Percentiles rank a stretch among this genome's conserved stretches.
Conservation (phyloP, 2,888 invertebrate species). For the Calameuta pallipes region DNA sequence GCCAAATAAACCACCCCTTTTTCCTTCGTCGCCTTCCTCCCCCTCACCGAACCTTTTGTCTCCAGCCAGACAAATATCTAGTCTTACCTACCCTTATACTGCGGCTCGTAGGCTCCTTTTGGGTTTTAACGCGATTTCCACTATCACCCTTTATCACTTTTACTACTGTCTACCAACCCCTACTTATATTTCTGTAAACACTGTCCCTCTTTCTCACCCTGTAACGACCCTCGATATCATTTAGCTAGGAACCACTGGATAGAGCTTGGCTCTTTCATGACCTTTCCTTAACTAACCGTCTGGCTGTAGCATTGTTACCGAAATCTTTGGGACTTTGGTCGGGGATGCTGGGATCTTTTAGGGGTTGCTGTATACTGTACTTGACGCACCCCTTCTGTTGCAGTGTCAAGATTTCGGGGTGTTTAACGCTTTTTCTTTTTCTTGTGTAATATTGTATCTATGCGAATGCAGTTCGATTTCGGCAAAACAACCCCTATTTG, state of each 20-base stretch:
- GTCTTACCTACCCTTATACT: conserved; percentile 28
- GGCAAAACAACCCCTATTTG: too few species aligned
- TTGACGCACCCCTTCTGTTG: too few species aligned
- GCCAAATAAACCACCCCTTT: conserved; percentile 22
- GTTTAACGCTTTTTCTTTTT: too few species aligned
- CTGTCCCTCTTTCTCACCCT: conserved; percentile 8
- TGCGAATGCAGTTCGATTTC: too few species aligned
- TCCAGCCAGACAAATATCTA: conserved; percentile 38
- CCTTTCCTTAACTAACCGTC: not conserved
- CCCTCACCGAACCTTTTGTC: conserved; percentile 37
- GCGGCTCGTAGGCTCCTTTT: conserved; percentile 24
- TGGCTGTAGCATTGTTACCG: conserved; percentile 21
- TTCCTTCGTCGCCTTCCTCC: conserved; percentile 21
- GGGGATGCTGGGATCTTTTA: too few species aligned
- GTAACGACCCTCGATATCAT: not conserved
- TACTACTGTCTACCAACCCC: not conserved
- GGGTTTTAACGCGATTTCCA: conserved; percentile 24
- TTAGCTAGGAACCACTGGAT: not conserved
- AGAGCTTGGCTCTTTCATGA: not conserved
- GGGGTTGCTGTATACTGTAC: too few species aligned
- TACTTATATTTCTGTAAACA: conserved; percentile 11
- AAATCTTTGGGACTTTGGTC: conserved; percentile 23
- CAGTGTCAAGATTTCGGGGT: too few species aligned
- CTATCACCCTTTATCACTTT: conserved; percentile 8
- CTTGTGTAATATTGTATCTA: too few species aligned